Base-by-base conservation (phyloP, 1,140 invertebrate genomes). In the Drepana arcuata region DNA sequence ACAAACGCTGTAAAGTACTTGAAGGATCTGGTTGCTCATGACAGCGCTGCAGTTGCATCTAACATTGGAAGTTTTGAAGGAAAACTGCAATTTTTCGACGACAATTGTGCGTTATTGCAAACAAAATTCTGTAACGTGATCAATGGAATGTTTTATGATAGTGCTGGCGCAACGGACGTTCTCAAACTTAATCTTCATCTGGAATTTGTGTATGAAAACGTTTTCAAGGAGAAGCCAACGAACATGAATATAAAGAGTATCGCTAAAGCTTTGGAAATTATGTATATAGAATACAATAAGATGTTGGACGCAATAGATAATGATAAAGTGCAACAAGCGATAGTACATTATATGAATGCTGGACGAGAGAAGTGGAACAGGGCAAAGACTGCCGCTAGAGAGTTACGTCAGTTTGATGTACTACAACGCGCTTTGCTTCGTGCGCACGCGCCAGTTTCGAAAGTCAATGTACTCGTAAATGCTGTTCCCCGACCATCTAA, bases 191-290 rank as follows among this genome's bases (percentile, higher is more conserved):
- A 34, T 36, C 28, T 64, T 26, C 53, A 79, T 47, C 62, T 81
- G 35, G 65, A 79, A 36, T 79, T 68, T 57, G 67, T 65, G 44
- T 78, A 55, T 36, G 67, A 69, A 42, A 73, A 67, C 43, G 30
- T 82, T 16, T 48, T 58, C 35, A 26, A 39, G 4, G 77, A 82
- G 13, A 70, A 65, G 34, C 61, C 72, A 2, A 43, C 60, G 14
- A 68, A 72, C 31, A 51, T 64, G 34, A 57, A 67, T 38, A 60
- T 73, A 18, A 13, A 58, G 7, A 26, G 54, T 3, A 40, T 70
- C 2, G 60, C 67, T 16, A 69, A 62, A 36, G 43, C 45, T 37
- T 49, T 82, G 26, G 74, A 82, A 52, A 38, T 37, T 12, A 40
- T 53, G 43, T 78, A 72, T 36, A 51, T 70, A 51, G 57, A 78